Percentiles rank a stretch among this genome's conserved stretches.
These are phyloP conservation scores for Hemicordylus capensis DNA, from an alignment of 2,113 vertebrate genomes.

Conservation along the genomic window DNA sequence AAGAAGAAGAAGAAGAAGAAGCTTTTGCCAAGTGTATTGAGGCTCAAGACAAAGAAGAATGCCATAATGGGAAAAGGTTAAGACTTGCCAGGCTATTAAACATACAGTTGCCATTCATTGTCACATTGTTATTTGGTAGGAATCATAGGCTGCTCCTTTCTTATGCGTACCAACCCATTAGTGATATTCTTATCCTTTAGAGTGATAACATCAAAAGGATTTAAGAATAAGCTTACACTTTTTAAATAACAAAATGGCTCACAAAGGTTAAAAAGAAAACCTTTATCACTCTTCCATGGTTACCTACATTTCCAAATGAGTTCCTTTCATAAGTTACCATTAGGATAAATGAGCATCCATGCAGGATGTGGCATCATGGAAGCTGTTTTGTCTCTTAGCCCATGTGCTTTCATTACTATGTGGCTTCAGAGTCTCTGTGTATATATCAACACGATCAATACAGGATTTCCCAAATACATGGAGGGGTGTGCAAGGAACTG, in stretches of 20 bases:
- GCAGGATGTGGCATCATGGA: no score
- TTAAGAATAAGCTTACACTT: background rate
- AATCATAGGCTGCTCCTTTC: constrained; percentile 8
- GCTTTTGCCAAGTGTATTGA: constrained; percentile 24
- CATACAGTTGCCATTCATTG: background rate
- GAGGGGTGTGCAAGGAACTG: no score
- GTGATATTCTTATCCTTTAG: constrained; percentile 3
- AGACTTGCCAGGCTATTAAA: background rate
- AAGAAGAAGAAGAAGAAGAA: no score
- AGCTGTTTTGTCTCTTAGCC: no score
- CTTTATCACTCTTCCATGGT: background rate
- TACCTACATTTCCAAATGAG: background rate
- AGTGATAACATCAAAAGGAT: background rate
- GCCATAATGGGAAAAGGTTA: constrained; percentile 18
- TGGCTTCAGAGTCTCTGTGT: no score
- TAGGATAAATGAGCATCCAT: no score
- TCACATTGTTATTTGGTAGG: background rate
- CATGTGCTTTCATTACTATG: no score
- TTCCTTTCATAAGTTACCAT: no score
- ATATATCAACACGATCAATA: no score
- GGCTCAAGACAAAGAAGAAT: constrained; percentile 8
- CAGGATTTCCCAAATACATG: no score
- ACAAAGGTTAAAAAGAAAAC: background rate
- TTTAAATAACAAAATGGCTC: background rate
- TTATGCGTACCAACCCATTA: background rate